Conservation (phyloP, 2,797 vertebrate species). For the Leptodactylus fallax region DNA sequence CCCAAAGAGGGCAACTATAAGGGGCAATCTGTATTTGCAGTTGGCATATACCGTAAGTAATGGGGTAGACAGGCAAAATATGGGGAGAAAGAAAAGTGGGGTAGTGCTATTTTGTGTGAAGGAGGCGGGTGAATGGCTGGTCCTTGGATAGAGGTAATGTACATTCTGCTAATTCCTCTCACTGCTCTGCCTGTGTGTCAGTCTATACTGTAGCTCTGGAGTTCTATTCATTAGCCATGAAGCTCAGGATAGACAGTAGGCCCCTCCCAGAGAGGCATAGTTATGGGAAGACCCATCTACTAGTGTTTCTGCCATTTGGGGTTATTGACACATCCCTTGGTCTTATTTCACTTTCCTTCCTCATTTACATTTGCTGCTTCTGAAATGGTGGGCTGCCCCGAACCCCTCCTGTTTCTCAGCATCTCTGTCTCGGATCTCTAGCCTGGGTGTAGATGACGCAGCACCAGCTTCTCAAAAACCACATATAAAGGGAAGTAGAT, state of each 20-base stretch:
- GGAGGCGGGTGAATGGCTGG: too few species aligned
- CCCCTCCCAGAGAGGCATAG: too few species aligned
- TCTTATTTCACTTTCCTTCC: constrained; percentile 9
- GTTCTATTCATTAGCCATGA: not conserved
- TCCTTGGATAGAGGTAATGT: too few species aligned
- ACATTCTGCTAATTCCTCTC: not conserved
- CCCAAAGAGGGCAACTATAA: too few species aligned
- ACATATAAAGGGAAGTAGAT: not conserved
- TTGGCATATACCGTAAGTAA: too few species aligned
- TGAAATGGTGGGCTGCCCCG: not conserved
- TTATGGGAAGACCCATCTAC: not conserved
- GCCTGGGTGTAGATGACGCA: not conserved
- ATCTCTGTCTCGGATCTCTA: not conserved
- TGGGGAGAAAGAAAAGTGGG: too few species aligned
- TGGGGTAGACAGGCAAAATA: too few species aligned
- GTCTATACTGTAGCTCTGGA: not conserved
- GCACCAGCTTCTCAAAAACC: not conserved
- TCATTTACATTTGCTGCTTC: not conserved
- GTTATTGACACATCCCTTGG: not conserved
- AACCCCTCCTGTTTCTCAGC: not conserved
- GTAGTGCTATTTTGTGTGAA: too few species aligned
- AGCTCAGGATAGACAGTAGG: not conserved
- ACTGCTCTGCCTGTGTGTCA: not conserved
- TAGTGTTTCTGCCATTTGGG: not conserved
- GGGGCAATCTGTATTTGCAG: too few species aligned